These are phyloP conservation scores for Mellilla xanthometata DNA, from an alignment of 2,888 invertebrate species.

Conservation along the genomic window DNA sequence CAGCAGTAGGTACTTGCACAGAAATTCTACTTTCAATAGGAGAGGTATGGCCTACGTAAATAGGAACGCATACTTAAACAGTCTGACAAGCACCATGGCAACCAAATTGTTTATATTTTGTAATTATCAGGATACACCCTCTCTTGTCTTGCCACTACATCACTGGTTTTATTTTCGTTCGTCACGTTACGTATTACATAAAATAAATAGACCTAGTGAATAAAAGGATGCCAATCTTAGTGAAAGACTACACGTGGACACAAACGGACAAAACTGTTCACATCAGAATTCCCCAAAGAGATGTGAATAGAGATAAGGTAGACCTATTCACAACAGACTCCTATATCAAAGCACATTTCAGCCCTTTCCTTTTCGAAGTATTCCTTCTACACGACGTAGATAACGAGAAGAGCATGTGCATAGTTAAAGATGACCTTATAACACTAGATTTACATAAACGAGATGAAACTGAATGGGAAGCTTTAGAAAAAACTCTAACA, in stretches of 20 bases:
- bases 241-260: conserved; percentile 90
- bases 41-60: no score
- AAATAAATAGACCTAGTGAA: neutral
- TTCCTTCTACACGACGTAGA: conserved; percentile 85
- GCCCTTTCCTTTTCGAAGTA: conserved; percentile 89
- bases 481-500: conserved; percentile 77
- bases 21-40: no score
- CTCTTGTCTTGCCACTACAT: no score
- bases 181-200: no score
- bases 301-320: conserved; percentile 83
- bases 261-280: conserved; percentile 85
- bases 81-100: no score
- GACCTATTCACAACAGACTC: conserved; percentile 87
- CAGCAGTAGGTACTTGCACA: no score
- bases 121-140: no score
- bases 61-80: no score
- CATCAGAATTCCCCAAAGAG: conserved; percentile 86
- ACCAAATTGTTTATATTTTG: no score
- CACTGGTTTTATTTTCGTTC: no score
- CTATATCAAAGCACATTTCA: conserved; percentile 88
- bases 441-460: conserved; percentile 86
- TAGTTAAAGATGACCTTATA: conserved; percentile 83
- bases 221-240: conserved; percentile 85
- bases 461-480: conserved; percentile 79
- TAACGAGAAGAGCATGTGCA: conserved; percentile 84